Base-by-base conservation (phyloP, 2,113 vertebrate species). In the Kryptolebias marmoratus region DNA sequence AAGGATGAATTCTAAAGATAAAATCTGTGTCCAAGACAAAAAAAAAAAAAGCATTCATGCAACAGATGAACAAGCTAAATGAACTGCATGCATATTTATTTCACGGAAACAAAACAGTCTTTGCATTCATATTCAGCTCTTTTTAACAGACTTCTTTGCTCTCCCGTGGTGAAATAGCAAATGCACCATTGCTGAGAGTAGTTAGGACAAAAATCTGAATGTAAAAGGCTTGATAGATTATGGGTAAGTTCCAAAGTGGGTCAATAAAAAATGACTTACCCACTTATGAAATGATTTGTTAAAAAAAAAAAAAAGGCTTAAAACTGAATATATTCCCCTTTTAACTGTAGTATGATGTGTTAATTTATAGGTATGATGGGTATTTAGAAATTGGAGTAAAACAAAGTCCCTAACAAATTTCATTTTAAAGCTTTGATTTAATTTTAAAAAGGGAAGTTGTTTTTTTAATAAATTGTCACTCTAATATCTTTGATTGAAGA, bases 191-290 rank as follows among this genome's bases (percentile, higher is more conserved):
- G 31, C 73, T 68, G 47, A 48, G 66, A 68, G 68, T 66, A 68
- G 81, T 77, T 62, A 79, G 68, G 53, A 85, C 58, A 65, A 81
- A 86, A 83, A 87, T 84, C 67, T 71, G 68, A 80, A 77, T 89
- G 22, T 82, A 71, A 83, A 79, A 73, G 71, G 22, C 68, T 39
- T 59, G 2, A 57, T 65, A 87, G 67, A 84, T 87, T 71, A 89
- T 85, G 81, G 77, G 74, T 70, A 62, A 82, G 87, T 80, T 66
- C 83, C 72, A 74, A 74, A 72, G 9, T 15, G 18, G 73, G 88
- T 91, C 84, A 86, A 88, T 86, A 87, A 89, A 73, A 90, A 81
- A 89, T 89, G 76, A 88, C 79, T 87, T 79, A 44, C 61, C 75
- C 72, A 78, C 77, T 84, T 81, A 64, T 49, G 57, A 83, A 85